phyloP scores from a whole-genome alignment of 2,113 vertebrate genomes.

The Colinus virginianus region DNA sequence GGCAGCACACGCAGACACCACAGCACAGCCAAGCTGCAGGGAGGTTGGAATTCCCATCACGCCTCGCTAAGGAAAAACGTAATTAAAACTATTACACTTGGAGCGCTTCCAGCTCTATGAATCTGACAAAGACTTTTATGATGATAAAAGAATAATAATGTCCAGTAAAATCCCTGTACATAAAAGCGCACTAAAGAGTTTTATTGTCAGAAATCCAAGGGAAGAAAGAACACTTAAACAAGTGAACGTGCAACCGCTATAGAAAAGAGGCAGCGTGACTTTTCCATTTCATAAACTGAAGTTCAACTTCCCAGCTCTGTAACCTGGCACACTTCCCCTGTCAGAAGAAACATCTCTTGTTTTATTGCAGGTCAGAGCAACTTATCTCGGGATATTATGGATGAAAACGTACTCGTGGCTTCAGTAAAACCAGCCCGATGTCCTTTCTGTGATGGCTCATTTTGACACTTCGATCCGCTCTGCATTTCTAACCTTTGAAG shows the following conservation, averaged over 20 bases:
- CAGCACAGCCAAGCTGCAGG: not conserved
- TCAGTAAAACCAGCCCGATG: not conserved
- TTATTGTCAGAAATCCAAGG: slow-evolving; percentile 17
- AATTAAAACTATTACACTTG: slow-evolving; percentile 43
- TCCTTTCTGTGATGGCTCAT: not conserved
- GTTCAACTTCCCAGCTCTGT: slow-evolving; percentile 23
- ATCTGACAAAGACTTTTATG: slow-evolving; percentile 39
- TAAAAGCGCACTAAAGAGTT: slow-evolving; percentile 32
- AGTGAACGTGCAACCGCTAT: not conserved
- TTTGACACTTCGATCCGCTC: not conserved
- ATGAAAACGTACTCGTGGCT: not conserved
- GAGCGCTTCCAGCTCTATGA: slow-evolving; percentile 29
- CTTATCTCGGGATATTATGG: not conserved
- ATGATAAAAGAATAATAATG: slow-evolving; percentile 47
- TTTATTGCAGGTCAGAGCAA: slow-evolving; percentile 14
- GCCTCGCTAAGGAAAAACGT: slow-evolving; percentile 6
- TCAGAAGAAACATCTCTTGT: slow-evolving; percentile 22
- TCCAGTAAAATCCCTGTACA: slow-evolving; percentile 13
- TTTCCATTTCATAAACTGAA: not conserved
- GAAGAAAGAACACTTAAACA: slow-evolving; percentile 10
- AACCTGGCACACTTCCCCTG: not conserved
- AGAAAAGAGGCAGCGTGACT: not conserved
- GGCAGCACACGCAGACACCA: not conserved
- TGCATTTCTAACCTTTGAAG: not conserved
- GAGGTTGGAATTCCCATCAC: not conserved